phyloP scores from a whole-genome alignment of 2,797 vertebrate genomes.

The Catostomus latipinnis region DNA sequence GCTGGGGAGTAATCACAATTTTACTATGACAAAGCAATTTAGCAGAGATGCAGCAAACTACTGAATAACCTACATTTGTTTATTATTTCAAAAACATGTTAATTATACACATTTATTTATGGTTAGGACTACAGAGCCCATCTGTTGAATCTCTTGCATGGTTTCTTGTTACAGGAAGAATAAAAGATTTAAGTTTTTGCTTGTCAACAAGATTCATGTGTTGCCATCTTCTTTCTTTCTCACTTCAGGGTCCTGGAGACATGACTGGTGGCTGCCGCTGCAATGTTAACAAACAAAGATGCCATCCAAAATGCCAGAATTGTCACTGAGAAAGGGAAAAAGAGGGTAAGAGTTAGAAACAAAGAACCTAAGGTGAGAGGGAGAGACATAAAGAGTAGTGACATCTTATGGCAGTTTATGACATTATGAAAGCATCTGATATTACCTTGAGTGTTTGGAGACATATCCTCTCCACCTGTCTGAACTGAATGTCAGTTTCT shows the following conservation, averaged over 20 bases:
- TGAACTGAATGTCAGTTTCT: constrained; percentile 6
- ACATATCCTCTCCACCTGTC: background rate
- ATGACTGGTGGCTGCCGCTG: constrained; percentile 86
- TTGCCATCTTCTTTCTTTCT: constrained; percentile 2
- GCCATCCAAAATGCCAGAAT: constrained; percentile 88
- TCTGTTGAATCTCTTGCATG: background rate
- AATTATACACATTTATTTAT: background rate
- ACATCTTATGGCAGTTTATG: background rate
- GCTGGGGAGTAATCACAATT: background rate
- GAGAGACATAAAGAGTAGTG: background rate
- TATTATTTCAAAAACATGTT: background rate
- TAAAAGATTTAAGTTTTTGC: too few relatives aligned
- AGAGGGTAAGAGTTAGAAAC: constrained; percentile 7
- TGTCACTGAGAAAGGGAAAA: constrained; percentile 79
- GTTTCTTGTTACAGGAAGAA: background rate
- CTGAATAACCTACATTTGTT: too few relatives aligned
- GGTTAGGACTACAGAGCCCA: background rate
- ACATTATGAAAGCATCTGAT: background rate
- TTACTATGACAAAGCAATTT: background rate
- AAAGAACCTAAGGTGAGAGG: background rate
- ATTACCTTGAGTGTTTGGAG: background rate
- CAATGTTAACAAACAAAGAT: constrained; percentile 84
- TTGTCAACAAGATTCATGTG: background rate
- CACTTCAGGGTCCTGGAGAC: constrained; percentile 86
- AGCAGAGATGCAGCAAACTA: too few relatives aligned